Conservation (phyloP, 2,888 invertebrate genomes). For the Hymenopus coronatus region DNA sequence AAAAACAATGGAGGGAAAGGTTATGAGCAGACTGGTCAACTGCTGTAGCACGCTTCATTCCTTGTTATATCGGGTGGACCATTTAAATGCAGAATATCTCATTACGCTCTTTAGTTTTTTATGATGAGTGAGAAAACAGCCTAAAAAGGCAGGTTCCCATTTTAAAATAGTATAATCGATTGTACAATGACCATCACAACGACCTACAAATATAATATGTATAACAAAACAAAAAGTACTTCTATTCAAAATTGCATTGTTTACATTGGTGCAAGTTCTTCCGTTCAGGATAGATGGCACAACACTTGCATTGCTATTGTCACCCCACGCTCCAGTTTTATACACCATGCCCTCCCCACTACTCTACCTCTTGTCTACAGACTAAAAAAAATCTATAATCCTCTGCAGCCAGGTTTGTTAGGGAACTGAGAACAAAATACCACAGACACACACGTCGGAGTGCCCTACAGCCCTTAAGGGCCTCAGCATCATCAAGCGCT, state of each 20-base stretch:
- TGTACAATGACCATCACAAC: too few species aligned
- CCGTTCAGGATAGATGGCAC: slow-evolving; percentile 30
- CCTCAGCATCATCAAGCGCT: not conserved
- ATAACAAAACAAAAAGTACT: not conserved
- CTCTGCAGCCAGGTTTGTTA: slow-evolving; percentile 20
- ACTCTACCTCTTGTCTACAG: slow-evolving; percentile 29
- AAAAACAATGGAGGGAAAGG: too few species aligned
- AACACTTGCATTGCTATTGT: slow-evolving; percentile 20
- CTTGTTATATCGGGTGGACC: too few species aligned
- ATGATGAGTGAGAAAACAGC: too few species aligned
- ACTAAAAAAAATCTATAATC: slow-evolving; percentile 34
- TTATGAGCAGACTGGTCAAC: too few species aligned
- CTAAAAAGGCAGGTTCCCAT: too few species aligned
- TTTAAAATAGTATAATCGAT: too few species aligned
- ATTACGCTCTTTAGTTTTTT: too few species aligned
- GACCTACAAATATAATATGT: too few species aligned
- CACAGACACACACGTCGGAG: not conserved
- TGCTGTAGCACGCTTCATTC: too few species aligned
- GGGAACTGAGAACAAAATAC: slow-evolving; percentile 5
- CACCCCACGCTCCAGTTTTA: slow-evolving; percentile 32
- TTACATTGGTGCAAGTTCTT: not conserved
- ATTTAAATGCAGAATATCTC: too few species aligned
- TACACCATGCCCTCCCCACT: slow-evolving; percentile 22
- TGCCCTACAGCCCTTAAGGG: not conserved
- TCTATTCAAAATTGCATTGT: not conserved